Evolutionary conservation across 2,888 invertebrate species (phyloP), one percentile per base, ranked within the genome.

Genomic region (Arrhopalites spinosus): DNA sequence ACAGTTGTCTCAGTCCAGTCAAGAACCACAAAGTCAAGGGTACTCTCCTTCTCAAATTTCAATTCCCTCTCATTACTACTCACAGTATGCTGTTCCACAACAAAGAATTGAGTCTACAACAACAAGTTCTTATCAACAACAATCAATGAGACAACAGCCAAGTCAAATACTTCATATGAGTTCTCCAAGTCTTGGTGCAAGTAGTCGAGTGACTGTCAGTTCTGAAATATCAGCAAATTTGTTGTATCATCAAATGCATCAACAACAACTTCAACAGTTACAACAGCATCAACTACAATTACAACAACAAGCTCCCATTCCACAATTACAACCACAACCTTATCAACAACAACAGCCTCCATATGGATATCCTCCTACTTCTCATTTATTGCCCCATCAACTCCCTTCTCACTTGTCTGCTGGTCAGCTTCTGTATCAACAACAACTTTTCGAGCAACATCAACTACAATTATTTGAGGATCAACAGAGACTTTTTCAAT

Each of bases 211-310:
- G 36, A 36, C 36, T 36, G 5, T 36, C 11, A 3, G 36, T 36
- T 36, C n/a, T 36, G 36, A 36, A 36, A 1, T n/a, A 17, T 8
- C 53, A 53, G 20, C n/a, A n/a, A n/a, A n/a, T n/a, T n/a, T n/a
- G 59, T 59, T n/a, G 7, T n/a, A n/a, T 7, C 59, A 7, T 8
- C 59, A 59, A 59, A n/a, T n/a, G n/a, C 63, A 63, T n/a, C 63
- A 63, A 20, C 53, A 56, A 20, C 53, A 2, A 8, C 53, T 2
- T 5, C 53, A 17, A 23, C 53, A 53, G 20, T 7, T 13, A 27
- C 59, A 25, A 11, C 25, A 59, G 25, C 25, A 27, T 1, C 59
- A 27, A 53, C 1, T 20, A 23, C 20, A 53, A 53, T n/a, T 53
- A 23, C 53, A n/a, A 3, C 53, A 53, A 2, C n/a, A 20, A 1